Evolutionary conservation across 2,888 invertebrate genomes (phyloP).

Genomic region (Epirrita christyi): DNA sequence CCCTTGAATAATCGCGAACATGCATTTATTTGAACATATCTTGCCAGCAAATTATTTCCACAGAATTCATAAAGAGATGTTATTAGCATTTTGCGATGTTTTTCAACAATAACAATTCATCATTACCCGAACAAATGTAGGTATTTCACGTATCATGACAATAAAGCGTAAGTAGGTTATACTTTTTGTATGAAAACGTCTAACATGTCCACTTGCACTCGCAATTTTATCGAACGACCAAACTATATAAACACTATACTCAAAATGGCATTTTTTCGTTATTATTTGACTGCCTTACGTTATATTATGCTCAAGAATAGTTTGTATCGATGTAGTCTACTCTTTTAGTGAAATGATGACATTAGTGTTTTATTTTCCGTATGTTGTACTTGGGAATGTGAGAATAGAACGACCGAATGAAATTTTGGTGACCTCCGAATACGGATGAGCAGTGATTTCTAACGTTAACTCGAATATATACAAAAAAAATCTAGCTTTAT

Average conservation of each 20-base stretch:
- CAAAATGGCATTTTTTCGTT: slow-evolving; percentile 74
- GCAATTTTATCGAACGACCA: slow-evolving; percentile 60
- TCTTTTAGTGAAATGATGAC: slow-evolving; percentile 65
- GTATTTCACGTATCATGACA: not conserved
- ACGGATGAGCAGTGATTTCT: too few species aligned
- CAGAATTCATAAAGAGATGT: slow-evolving; percentile 5
- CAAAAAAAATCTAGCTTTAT: too few species aligned
- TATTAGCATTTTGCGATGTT: not conserved
- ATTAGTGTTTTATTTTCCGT: slow-evolving; percentile 56
- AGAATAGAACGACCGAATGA: slow-evolving; percentile 6
- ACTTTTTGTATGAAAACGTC: not conserved
- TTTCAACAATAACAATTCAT: not conserved
- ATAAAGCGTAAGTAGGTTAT: not conserved
- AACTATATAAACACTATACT: slow-evolving; percentile 64
- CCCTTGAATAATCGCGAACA: not conserved
- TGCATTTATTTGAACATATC: not conserved
- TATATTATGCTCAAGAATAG: slow-evolving; percentile 82
- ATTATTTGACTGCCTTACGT: slow-evolving; percentile 78
- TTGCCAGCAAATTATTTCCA: not conserved
- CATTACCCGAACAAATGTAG: not conserved
- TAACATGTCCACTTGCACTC: slow-evolving; percentile 29
- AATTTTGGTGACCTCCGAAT: not conserved
- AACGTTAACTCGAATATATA: too few species aligned
- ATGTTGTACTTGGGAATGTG: slow-evolving; percentile 28
- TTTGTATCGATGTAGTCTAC: slow-evolving; percentile 59